These are phyloP conservation scores for Crax fasciolata DNA, from an alignment of 2,797 vertebrate species.

Conservation along the genomic window DNA sequence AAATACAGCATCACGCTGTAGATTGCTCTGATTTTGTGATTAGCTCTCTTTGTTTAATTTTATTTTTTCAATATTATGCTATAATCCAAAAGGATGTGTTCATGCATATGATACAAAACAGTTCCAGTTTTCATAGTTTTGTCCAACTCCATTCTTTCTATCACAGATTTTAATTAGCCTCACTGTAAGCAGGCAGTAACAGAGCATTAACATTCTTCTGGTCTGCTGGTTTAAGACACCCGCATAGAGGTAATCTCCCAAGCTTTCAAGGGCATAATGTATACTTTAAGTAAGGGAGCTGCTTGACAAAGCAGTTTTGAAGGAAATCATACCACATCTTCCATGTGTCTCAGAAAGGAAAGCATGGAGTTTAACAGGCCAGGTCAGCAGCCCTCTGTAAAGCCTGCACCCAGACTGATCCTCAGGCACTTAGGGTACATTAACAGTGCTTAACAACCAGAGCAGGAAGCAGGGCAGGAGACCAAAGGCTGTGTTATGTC, in stretches of 20 bases:
- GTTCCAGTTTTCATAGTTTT: not conserved
- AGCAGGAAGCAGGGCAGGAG: not conserved
- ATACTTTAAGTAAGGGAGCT: not conserved
- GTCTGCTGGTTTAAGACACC: constrained; percentile 10
- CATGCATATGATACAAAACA: not conserved
- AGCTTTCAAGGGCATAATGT: not conserved
- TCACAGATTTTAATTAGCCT: not conserved
- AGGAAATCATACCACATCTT: not conserved
- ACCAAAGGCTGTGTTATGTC: not conserved
- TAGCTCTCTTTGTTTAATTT: not conserved
- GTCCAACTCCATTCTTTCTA: not conserved
- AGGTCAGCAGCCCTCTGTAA: not conserved
- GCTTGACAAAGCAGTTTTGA: constrained; percentile 23
- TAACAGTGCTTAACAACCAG: not conserved
- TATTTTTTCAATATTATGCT: not conserved
- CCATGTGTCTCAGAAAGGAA: not conserved
- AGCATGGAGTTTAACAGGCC: not conserved
- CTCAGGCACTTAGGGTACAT: not conserved
- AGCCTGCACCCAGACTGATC: not conserved
- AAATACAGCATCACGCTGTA: not conserved
- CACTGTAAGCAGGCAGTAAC: not conserved
- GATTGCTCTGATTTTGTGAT: not conserved
- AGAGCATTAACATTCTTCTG: constrained; percentile 38
- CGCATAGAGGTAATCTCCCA: not conserved
- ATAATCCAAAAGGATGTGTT: not conserved